Conservation (phyloP, 2,797 vertebrate species). For the Peromyscus attwateri region DNA sequence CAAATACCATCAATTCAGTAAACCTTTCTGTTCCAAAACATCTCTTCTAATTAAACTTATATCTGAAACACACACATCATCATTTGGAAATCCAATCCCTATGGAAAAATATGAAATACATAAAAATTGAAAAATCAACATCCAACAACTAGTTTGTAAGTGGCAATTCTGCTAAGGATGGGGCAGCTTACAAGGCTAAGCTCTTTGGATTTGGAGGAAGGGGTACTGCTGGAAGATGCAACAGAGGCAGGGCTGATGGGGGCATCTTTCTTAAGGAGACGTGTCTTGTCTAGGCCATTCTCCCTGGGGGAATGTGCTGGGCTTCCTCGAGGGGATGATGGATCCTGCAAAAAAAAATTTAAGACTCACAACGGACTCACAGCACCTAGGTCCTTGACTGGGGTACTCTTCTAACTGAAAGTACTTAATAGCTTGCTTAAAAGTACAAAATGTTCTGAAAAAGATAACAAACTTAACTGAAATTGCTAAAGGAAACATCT, state of each 20-base stretch:
- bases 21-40: conserved; percentile 64
- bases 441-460: conserved; percentile 25
- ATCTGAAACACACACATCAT: neutral
- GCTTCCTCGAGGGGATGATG: conserved; percentile 96
- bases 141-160: conserved; percentile 2
- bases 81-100: conserved; percentile 23
- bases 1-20: conserved; percentile 76
- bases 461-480: neutral
- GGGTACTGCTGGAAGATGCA: conserved; percentile 98
- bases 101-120: conserved; percentile 9
- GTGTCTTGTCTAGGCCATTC: conserved; percentile 98
- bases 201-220: conserved; percentile 99
- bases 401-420: conserved; percentile 48
- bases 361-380: neutral
- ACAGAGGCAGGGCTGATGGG: conserved; percentile 98
- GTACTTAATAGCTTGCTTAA: conserved; percentile 8
- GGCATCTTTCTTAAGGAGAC: conserved; percentile 98
- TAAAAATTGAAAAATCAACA: neutral
- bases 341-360: conserved; percentile 91
- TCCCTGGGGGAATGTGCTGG: conserved; percentile 97
- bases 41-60: conserved; percentile 61
- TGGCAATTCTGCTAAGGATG: neutral
- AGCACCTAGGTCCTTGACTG: neutral
- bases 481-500: conserved; percentile 51
- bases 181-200: conserved; percentile 95